A percentile compares a stretch with the other conserved stretches of the same genome.
Evolutionary conservation across 2,797 vertebrate genomes (phyloP).

Genomic region (Argyrosomus regius): DNA sequence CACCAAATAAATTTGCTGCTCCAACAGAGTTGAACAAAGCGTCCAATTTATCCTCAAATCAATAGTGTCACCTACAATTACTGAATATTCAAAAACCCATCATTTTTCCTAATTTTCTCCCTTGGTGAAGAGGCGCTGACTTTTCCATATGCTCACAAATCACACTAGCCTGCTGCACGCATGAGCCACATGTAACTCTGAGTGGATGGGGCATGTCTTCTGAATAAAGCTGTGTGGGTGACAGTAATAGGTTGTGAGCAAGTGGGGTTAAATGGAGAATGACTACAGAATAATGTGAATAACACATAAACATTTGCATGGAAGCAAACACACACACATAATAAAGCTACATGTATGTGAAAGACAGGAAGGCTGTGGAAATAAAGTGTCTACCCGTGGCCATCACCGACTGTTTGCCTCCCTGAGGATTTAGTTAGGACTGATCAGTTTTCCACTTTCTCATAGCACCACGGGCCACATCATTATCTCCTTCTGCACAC

Average conservation of each 20-base stretch:
- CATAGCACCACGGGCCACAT: constrained; percentile 41
- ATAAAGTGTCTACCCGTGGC: constrained; percentile 27
- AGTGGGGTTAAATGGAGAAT: constrained; percentile 32
- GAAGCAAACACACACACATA: not conserved
- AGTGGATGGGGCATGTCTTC: constrained; percentile 36
- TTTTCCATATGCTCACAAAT: constrained; percentile 46
- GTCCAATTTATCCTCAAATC: constrained; percentile 1
- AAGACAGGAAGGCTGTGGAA: constrained; percentile 41
- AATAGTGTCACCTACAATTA: constrained; percentile 13
- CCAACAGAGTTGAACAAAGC: constrained; percentile 10
- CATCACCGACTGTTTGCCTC: constrained; percentile 23
- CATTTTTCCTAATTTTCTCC: not conserved
- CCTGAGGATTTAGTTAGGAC: constrained; percentile 39
- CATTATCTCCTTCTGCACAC: constrained; percentile 23
- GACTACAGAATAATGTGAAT: constrained; percentile 25
- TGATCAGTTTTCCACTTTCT: constrained; percentile 58
- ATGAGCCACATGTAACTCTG: constrained; percentile 46
- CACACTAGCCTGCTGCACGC: constrained; percentile 34
- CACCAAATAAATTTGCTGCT: not conserved
- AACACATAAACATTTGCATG: not conserved
- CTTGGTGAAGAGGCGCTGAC: not conserved
- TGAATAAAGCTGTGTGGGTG: constrained; percentile 52
- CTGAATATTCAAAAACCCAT: constrained; percentile 14
- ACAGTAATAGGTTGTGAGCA: constrained; percentile 64
- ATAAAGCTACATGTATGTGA: constrained; percentile 8